Base-by-base conservation (phyloP, 2,797 vertebrate species). In the Eulemur coronatus region DNA sequence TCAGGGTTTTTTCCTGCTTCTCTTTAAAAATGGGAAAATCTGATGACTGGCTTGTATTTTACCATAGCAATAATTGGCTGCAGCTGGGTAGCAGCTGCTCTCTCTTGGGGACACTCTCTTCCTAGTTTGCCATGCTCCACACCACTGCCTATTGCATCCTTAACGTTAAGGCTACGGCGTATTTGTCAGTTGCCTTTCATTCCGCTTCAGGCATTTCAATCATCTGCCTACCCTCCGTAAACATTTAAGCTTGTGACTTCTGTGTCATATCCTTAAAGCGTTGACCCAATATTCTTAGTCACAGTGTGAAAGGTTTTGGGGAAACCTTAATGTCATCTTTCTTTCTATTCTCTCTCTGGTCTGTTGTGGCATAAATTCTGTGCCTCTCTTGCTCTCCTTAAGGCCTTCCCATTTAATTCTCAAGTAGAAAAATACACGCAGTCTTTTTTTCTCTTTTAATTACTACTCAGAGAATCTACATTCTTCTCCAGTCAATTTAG, bases 31-130 rank as follows among this genome's bases (percentile, higher is more conserved):
- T 12, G 52, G 11, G 18, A 46, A 57, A 33, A 24, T 48, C 41
- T 48, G 73, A 72, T 59, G 30, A 2, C 24, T 0, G 33, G 30
- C 55, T 76, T 28, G 41, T 6, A 7, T 30, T 52, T 38, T 26
- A 15, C 20, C 22, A 11, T 43, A 17, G 55, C 15, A 41, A 1
- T 17, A 30, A 12, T 24, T 33, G 70, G 70, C 69, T 35, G 30
- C 9, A 3, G 7, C 46, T 24, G 43, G 4, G 35, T 20, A 5
- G n/a, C 52, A n/a, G 24, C 43, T 41, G 38, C 52, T 5, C 17
- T 43, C 17, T 35, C 18, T 8, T 15, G 1, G 6, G 55, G 61
- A 35, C 30, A n/a, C 9, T 0, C 4, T 0, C 22, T 4, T 10
- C 50, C 0, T 18, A 28, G 7, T 22, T 63, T 69, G 59, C 52